phyloP scores from a whole-genome alignment of 1,140 invertebrate genomes.

The Chrysopa pallens region DNA sequence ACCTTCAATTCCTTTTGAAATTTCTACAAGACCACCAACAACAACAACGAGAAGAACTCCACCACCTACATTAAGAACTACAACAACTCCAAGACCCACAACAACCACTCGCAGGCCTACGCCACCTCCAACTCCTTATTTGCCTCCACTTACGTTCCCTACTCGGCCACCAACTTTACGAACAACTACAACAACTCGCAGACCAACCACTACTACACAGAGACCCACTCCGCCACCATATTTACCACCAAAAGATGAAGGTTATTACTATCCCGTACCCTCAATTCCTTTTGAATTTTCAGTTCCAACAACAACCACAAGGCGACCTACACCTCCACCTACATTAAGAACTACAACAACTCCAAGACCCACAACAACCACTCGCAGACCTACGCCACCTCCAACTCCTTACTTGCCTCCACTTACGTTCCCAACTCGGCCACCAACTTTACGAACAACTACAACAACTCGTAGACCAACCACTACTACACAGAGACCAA shows the following conservation, averaged over 20 bases:
- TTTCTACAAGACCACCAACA: not conserved
- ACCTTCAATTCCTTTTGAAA: conserved; percentile 1
- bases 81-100: not conserved
- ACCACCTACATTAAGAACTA: not conserved
- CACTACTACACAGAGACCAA: not conserved
- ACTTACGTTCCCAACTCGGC: not conserved
- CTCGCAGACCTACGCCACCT: not conserved
- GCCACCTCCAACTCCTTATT: not conserved
- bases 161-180: no score
- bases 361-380: not conserved
- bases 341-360: not conserved
- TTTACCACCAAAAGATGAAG: not conserved
- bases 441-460: no score
- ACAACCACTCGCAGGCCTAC: not conserved
- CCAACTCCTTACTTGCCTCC: not conserved
- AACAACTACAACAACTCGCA: not conserved
- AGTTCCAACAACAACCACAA: not conserved
- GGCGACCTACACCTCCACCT: not conserved
- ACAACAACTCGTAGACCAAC: not conserved
- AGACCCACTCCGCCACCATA: not conserved
- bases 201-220: not conserved
- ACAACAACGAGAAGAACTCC: not conserved
- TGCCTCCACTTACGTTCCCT: not conserved
- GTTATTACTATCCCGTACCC: not conserved
- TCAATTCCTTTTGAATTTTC: not conserved